Evolutionary conservation across 2,888 invertebrate species (phyloP).

Genomic region (Isotomurus palustris): DNA sequence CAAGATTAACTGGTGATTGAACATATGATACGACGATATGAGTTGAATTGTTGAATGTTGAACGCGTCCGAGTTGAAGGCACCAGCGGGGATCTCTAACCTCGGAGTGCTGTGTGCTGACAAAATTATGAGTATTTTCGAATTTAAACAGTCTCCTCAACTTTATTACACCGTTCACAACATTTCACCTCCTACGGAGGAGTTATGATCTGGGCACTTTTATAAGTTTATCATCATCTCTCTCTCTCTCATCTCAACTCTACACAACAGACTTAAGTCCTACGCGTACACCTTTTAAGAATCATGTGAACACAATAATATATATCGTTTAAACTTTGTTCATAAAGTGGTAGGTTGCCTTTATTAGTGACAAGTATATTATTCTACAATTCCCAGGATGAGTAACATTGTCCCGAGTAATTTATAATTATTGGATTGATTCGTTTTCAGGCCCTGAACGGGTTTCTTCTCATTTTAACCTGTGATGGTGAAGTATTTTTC

Average conservation of each 20-base stretch:
- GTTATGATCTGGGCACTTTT: slow-evolving; percentile 21
- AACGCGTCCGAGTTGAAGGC: slow-evolving; percentile 5
- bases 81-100: slow-evolving; percentile 16
- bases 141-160: slow-evolving; percentile 9
- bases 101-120: slow-evolving; percentile 18
- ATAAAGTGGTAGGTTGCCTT: no score
- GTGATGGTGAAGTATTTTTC: slow-evolving; percentile 99
- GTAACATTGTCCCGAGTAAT: neutral
- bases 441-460: slow-evolving; percentile 90
- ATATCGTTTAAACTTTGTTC: no score
- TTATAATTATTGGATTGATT: slow-evolving; percentile 40
- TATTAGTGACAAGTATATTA: neutral
- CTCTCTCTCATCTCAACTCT: no score
- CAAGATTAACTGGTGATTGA: neutral
- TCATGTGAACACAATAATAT: no score
- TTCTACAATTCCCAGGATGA: neutral
- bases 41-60: neutral
- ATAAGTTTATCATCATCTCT: slow-evolving; percentile 17
- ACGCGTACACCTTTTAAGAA: no score
- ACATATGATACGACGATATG: neutral
- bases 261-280: no score
- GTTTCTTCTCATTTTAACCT: slow-evolving; percentile 96
- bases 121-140: slow-evolving; percentile 22
- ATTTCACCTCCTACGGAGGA: slow-evolving; percentile 21
- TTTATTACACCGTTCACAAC: slow-evolving; percentile 3